Evolutionary conservation across 2,113 vertebrate genomes (phyloP), one percentile per base, ranked within the genome.

Genomic region (Rhinopomastus cyanomelas): DNA sequence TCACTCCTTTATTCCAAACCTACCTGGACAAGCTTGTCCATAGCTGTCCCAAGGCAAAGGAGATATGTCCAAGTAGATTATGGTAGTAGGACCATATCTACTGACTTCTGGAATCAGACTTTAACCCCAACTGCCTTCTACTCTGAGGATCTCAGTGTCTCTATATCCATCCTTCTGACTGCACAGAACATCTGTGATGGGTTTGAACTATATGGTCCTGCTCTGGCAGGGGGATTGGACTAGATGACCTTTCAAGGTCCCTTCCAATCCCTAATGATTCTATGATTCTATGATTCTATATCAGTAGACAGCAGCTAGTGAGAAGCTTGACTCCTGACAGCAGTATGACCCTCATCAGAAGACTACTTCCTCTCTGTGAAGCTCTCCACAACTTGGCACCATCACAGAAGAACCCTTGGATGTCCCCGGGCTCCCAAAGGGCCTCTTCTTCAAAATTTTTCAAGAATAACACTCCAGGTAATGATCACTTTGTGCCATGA

Each of bases 401-500:
- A 11, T 15, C 6, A 6, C 12, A 64, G 61, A 81, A 53, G 12
- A 1, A 3, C 2, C 0, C 29, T 30, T 30, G 29, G 18, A 23
- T 32, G 22, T n/a, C 16, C 30, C 11, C 19, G 67, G 34, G 16
- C 8, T 81, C 27, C 39, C 23, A 19, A 64, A 60, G 4, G 69
- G 2, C 7, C 23, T 72, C 21, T 53, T 90, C 60, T 39, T 12
- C 42, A n/a, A 74, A 67, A 81, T 44, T 5, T 32, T 86, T 59
- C 30, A 37, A 60, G 65, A 36, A 27, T 27, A 62, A 69, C 44
- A 13, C 39, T 49, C 61, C 1, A 4, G 53, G 23, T 23, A 57
- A 27, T 4, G 11, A 16, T 78, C 27, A 49, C 26, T 80, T 64
- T 57, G 72, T 74, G 82, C n/a, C 56, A 46, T 2, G 0, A 74